Percentiles rank a stretch among this genome's conserved stretches.
Evolutionary conservation across 2,113 vertebrate species (phyloP).

Genomic region (Siniperca chuatsi): DNA sequence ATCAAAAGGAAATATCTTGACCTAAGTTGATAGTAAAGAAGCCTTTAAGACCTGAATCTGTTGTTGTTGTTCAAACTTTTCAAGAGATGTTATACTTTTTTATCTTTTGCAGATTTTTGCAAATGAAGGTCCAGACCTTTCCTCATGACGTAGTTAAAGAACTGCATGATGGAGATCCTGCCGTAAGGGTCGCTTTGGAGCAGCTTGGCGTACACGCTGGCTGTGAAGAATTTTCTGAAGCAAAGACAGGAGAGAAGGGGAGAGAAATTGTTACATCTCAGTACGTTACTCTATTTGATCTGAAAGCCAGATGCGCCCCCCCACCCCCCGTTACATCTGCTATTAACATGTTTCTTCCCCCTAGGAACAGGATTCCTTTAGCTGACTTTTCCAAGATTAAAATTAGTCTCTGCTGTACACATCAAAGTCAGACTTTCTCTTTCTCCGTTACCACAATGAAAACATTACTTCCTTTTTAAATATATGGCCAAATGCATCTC

Average conservation of each 20-base stretch:
- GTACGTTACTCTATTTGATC: neutral
- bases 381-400: neutral
- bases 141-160: constrained; percentile 99
- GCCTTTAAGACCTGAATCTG: neutral
- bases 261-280: neutral
- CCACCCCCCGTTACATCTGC: neutral
- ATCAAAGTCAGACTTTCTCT: neutral
- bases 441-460: neutral
- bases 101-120: neutral
- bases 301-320: neutral
- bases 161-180: constrained; percentile 99
- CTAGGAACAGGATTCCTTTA: neutral
- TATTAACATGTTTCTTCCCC: neutral
- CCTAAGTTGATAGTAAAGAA: neutral
- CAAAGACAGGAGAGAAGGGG: constrained; percentile 42
- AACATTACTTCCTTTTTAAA: neutral
- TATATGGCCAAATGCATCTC: neutral
- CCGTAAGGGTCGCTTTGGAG: constrained; percentile 95
- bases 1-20: neutral
- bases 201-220: constrained; percentile 96
- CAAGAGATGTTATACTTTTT: neutral
- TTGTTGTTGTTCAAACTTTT: neutral
- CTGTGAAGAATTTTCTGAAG: constrained; percentile 94
- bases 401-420: neutral
- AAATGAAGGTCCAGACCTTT: constrained; percentile 86